Base-by-base conservation (phyloP, 2,888 invertebrate species). In the Patella pellucida region DNA sequence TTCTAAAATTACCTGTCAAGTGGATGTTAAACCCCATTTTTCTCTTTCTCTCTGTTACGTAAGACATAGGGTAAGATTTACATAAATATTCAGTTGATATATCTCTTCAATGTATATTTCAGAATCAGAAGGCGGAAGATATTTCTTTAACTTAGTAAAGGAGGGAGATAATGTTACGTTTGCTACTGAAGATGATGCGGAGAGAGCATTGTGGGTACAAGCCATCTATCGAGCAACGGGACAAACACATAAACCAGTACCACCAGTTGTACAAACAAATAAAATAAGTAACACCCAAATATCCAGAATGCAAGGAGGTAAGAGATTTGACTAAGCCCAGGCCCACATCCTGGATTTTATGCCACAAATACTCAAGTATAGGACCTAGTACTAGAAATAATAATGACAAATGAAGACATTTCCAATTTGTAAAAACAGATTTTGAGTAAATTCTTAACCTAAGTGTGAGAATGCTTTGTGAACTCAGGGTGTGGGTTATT, bases 141-240 rank as follows among this genome's bases (percentile, higher is more conserved):
- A 94, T 92, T 99, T 99, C 92, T 99, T 99, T 94, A 99, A 98
- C 91, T 98, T 98, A 62, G 98, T 98, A 23, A 95, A 97, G 83
- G 99, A 99, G 92, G 99, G 99, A 74, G 99, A 99, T 91, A 98
- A 96, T 85, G 96, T 99, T 78, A 94, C 97, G 78, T 97, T 96
- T 92, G 91, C 90, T 52, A 90, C 90, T 1, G 90, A 90, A 68
- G 91, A 91, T 79, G 91, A 99, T 92, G 97, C 97, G 89, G 99
- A 99, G 91, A 96, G 98, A 87, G 98, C 98, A 90, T 92, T 98
- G 81, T 99, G 99, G 99, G 99, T 99, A 52, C 99, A 98, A 95
- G 99, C 99, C 2, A 94, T 99, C 93, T 99, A 99, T 91, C 93
- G 99, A 85, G 99, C 99, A n/a, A 99, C 99, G 2, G 99, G 99